Evolutionary conservation across 2,888 invertebrate species (phyloP).

Genomic region (Taenaris catops): DNA sequence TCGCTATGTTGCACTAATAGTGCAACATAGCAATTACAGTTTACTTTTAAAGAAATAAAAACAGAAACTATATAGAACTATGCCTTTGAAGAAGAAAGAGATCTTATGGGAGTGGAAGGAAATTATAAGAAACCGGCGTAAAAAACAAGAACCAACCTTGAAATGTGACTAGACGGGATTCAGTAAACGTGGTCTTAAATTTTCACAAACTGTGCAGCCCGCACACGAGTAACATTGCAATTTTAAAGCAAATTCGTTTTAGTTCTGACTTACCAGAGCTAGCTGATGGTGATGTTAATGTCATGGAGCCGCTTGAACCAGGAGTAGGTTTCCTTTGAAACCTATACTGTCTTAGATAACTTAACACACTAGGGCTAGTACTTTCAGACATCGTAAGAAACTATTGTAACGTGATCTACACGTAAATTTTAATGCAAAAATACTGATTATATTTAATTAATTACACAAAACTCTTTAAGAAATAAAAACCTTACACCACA

Average conservation of each 20-base stretch:
- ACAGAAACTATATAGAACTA: no score
- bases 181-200: conserved; percentile 36
- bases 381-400: conserved; percentile 56
- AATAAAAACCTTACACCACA: conserved; percentile 45
- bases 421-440: conserved; percentile 27
- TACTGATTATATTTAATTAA: conserved; percentile 32
- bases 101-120: no score
- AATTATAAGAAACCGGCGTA: conserved; percentile 16
- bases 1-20: no score
- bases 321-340: conserved; percentile 82
- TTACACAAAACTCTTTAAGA: conserved; percentile 29
- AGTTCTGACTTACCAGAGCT: conserved; percentile 53
- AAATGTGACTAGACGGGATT: conserved; percentile 29
- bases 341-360: conserved; percentile 83
- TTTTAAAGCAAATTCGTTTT: no score
- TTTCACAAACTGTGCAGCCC: conserved; percentile 33
- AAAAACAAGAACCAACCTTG: conserved; percentile 26
- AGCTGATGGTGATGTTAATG: conserved; percentile 52
- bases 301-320: conserved; percentile 50
- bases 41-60: no score
- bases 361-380: conserved; percentile 79
- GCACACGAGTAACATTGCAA: no score
- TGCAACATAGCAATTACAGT: no score
- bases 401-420: conserved; percentile 15
- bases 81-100: no score